Evolutionary conservation across 2,888 invertebrate genomes (phyloP).

Genomic region (Ptilodon capucinus): DNA sequence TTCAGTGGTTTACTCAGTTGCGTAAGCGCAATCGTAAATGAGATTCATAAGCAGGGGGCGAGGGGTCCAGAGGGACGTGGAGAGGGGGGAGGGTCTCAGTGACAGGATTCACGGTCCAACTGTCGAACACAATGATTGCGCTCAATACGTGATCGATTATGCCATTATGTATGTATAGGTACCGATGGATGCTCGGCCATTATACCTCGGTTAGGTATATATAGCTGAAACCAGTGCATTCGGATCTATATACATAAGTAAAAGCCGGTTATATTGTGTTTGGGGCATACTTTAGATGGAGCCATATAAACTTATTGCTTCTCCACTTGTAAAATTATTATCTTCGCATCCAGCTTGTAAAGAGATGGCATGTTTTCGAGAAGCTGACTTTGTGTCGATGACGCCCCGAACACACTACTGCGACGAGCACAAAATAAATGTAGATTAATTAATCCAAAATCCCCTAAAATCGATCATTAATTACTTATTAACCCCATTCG

Average conservation of each 20-base stretch:
- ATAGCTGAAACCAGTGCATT: conserved; percentile 15
- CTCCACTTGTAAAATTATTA: too few relatives aligned
- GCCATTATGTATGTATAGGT: conserved; percentile 59
- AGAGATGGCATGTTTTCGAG: too few relatives aligned
- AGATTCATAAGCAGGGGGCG: conserved; percentile 67
- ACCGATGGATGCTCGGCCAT: conserved; percentile 20
- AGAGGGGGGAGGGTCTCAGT: conserved; percentile 50
- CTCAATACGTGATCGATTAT: conserved; percentile 81
- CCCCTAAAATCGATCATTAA: too few relatives aligned
- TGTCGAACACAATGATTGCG: conserved; percentile 75
- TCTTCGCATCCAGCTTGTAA: too few relatives aligned
- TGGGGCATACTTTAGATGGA: not conserved
- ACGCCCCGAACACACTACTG: too few relatives aligned
- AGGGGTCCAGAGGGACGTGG: conserved; percentile 35
- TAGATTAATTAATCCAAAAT: too few relatives aligned
- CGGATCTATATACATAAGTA: not conserved
- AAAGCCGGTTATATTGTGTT: not conserved
- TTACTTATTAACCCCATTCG: too few relatives aligned
- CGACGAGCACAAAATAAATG: too few relatives aligned
- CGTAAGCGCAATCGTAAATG: conserved; percentile 76
- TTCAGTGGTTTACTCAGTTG: conserved; percentile 70
- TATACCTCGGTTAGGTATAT: conserved; percentile 23
- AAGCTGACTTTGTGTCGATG: too few relatives aligned
- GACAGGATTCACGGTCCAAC: conserved; percentile 82
- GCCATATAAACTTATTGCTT: not conserved